Base-by-base conservation (phyloP, 2,797 vertebrate species). In the Diplodus puntazzo region DNA sequence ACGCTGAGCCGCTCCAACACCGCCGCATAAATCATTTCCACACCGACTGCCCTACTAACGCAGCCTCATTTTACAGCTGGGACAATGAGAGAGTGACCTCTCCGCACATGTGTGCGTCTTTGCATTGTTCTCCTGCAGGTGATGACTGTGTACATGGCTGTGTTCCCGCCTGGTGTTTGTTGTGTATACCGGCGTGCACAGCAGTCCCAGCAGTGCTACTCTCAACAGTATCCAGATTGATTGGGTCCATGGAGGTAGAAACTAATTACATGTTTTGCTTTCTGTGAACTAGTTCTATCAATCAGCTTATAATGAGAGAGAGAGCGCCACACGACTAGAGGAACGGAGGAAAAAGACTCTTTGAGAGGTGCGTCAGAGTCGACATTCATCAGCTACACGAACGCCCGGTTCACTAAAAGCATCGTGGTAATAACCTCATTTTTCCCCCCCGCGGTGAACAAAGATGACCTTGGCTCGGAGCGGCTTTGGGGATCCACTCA, bases 201-300 rank as follows among this genome's bases (percentile, higher is more conserved):
- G 1, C 2, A 23, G 76, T 88, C 90, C 88, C 89, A 61, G 77
- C 17, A 25, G 89, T n/a, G 79, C 77, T 46, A 46, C 72, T 1
- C 75, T 74, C 77, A 52, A 86, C 65, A 30, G 46, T 59, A 79
- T 77, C 83, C 82, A 83, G 88, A 92, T 86, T 90, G 92, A 93
- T 90, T 78, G 79, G 80, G 84, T 82, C 86, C 83, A 11, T 12
- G 68, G 85, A 87, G 85, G 91, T 83, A 76, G 79, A 84, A 89
- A 91, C 86, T 92, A 93, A 94, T 92, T 87, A 89, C 85, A 74
- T 78, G 84, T 90, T 91, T 89, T 83, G 82, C 87, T 90, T 86
- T 86, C 69, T 55, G 80, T 79, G 85, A 88, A 84, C 89, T 72
- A 61, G 79, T 89, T 92, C 90, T 78, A 92, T 93, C 88, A 86